Conservation (phyloP, 2,113 vertebrate genomes). For the Hyla sarda region DNA sequence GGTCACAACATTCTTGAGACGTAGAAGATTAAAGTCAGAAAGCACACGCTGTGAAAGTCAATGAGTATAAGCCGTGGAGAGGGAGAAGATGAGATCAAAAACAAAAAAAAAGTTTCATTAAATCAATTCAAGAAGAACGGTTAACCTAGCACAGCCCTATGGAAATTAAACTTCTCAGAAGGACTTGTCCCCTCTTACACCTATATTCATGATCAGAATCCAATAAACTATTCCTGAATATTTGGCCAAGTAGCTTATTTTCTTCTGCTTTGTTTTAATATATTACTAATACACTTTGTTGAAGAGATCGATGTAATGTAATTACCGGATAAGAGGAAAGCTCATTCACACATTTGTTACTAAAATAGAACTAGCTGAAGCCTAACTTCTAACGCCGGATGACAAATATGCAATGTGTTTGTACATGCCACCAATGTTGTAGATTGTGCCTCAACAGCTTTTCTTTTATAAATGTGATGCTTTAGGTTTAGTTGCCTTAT, state of each 20-base stretch:
- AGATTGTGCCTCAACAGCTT: neutral
- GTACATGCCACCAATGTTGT: neutral
- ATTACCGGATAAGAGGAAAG: neutral
- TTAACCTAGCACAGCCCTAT: slow-evolving; percentile 33
- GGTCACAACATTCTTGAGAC: slow-evolving; percentile 47
- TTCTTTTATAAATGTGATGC: neutral
- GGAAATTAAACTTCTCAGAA: slow-evolving; percentile 21
- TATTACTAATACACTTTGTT: neutral
- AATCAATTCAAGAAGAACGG: slow-evolving; percentile 43
- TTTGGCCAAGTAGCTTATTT: neutral
- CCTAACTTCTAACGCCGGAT: neutral
- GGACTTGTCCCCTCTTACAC: slow-evolving; percentile 21
- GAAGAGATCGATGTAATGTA: neutral
- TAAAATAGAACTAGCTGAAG: neutral
- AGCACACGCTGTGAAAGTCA: slow-evolving; percentile 51
- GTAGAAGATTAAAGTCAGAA: slow-evolving; percentile 52
- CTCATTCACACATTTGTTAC: neutral
- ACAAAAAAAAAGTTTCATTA: slow-evolving; percentile 48
- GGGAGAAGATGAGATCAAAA: slow-evolving; percentile 47
- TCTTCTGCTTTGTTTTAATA: neutral
- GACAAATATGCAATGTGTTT: neutral
- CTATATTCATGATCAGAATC: slow-evolving; percentile 12
- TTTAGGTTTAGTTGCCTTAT: neutral
- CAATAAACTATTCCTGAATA: slow-evolving; percentile 1
- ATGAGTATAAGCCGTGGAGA: slow-evolving; percentile 26